Percentiles rank a stretch among this genome's conserved stretches.
These are phyloP conservation scores for Cavia aperea DNA, from an alignment of 2,113 vertebrate genomes.

Conservation along the genomic window DNA sequence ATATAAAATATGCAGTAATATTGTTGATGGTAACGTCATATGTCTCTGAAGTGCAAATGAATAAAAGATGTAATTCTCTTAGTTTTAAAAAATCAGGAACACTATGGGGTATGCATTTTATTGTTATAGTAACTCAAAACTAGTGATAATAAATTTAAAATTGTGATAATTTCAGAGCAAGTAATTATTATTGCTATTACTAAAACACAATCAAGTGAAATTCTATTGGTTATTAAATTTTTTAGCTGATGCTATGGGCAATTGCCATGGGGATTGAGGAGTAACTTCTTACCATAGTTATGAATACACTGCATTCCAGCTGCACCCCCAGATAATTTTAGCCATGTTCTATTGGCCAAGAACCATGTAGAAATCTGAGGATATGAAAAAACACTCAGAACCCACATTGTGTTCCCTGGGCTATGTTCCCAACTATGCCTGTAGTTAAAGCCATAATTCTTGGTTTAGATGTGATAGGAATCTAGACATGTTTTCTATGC, in stretches of 20 bases:
- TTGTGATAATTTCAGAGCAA: slow-evolving; percentile 43
- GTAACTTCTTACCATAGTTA: not conserved
- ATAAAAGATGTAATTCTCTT: not conserved
- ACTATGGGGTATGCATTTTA: not conserved
- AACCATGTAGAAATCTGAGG: slow-evolving; percentile 16
- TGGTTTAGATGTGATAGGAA: slow-evolving; percentile 7
- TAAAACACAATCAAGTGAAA: slow-evolving; percentile 37
- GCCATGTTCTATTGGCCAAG: not conserved
- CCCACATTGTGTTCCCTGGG: slow-evolving; percentile 3
- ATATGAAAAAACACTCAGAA: slow-evolving; percentile 9
- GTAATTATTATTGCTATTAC: slow-evolving; percentile 32
- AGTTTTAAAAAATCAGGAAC: not conserved
- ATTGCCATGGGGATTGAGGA: not conserved
- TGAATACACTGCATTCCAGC: not conserved
- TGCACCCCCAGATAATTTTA: slow-evolving; percentile 10
- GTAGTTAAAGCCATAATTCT: slow-evolving; percentile 31
- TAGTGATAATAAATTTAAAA: slow-evolving; percentile 28
- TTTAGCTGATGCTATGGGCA: not conserved
- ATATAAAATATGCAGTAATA: not conserved
- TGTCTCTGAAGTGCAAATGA: slow-evolving; percentile 22
- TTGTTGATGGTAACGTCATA: not conserved
- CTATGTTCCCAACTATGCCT: not conserved
- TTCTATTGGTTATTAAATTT: slow-evolving; percentile 31
- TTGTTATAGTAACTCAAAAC: not conserved
- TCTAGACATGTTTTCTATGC: slow-evolving; percentile 34